A percentile compares a stretch with the other conserved stretches of the same genome.
Conservation (phyloP, 2,113 vertebrate genomes). For the Himantopus leucocephalus region DNA sequence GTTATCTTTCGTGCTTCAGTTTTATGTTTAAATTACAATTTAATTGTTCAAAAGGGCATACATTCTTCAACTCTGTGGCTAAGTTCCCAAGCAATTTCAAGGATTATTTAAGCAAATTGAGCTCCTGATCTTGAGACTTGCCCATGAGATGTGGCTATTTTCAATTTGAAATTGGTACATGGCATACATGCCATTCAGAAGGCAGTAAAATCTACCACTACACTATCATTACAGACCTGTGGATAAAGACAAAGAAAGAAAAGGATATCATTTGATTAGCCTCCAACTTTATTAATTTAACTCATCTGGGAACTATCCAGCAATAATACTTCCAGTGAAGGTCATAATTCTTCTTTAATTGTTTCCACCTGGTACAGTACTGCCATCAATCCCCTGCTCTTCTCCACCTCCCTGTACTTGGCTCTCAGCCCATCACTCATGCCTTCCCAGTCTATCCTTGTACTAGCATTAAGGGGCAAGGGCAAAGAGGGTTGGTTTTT, state of each 20-base stretch:
- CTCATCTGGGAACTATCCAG: background rate
- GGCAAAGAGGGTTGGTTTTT: background rate
- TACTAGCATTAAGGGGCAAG: background rate
- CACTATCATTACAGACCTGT: background rate
- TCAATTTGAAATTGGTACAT: background rate
- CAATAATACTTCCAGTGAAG: slow-evolving; percentile 6
- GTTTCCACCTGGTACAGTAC: slow-evolving; percentile 11
- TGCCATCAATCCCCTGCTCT: background rate
- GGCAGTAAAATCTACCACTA: background rate
- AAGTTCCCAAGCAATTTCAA: slow-evolving; percentile 14
- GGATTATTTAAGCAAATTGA: slow-evolving; percentile 4
- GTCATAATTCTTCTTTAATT: slow-evolving; percentile 29
- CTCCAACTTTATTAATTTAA: slow-evolving; percentile 4
- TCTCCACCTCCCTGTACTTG: background rate
- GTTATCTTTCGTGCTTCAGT: background rate
- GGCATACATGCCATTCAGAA: background rate
- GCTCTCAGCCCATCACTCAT: background rate
- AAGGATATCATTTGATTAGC: background rate
- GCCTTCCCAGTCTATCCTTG: background rate
- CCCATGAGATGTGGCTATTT: background rate
- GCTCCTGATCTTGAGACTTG: background rate
- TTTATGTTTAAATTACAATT: slow-evolving; percentile 13
- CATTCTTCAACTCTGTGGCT: background rate
- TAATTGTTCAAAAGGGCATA: background rate
- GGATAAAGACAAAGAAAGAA: background rate